These are phyloP conservation scores for Gobio gobio DNA, from an alignment of 2,113 vertebrate species.

Conservation along the genomic window DNA sequence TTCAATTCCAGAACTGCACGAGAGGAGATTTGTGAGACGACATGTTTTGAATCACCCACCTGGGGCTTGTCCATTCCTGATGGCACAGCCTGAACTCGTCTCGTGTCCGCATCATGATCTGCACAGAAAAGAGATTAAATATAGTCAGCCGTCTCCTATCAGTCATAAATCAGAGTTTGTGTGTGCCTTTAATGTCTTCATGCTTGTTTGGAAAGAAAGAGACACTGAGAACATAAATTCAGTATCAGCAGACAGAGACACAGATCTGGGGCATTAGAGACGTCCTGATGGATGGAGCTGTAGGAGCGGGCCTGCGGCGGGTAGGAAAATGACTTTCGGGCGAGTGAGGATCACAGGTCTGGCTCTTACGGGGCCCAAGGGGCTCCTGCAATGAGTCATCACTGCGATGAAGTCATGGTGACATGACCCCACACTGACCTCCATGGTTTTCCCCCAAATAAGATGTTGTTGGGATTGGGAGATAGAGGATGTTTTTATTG, in stretches of 20 bases:
- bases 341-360: conserved; percentile 22
- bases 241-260: conserved; percentile 12
- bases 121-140: conserved; percentile 47
- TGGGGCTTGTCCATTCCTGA: conserved; percentile 87
- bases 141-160: neutral
- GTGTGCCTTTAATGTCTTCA: conserved; percentile 8
- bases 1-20: no score
- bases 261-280: conserved; percentile 11
- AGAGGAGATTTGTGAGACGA: neutral
- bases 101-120: conserved; percentile 85
- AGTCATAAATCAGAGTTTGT: conserved; percentile 5
- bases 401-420: conserved; percentile 52
- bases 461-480: neutral
- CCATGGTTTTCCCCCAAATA: neutral
- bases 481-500: conserved; percentile 19
- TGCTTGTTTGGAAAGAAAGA: neutral
- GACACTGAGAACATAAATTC: neutral
- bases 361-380: conserved; percentile 22
- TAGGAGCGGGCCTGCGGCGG: neutral
- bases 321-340: neutral
- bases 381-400: conserved; percentile 49
- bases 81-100: conserved; percentile 84
- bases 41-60: conserved; percentile 74
- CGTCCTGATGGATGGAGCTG: conserved; percentile 37
- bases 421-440: conserved; percentile 46